These are phyloP conservation scores for Temnopleurus reevesii DNA, from an alignment of 53 echinoderm and acorn worm species.

Conservation along the genomic window DNA sequence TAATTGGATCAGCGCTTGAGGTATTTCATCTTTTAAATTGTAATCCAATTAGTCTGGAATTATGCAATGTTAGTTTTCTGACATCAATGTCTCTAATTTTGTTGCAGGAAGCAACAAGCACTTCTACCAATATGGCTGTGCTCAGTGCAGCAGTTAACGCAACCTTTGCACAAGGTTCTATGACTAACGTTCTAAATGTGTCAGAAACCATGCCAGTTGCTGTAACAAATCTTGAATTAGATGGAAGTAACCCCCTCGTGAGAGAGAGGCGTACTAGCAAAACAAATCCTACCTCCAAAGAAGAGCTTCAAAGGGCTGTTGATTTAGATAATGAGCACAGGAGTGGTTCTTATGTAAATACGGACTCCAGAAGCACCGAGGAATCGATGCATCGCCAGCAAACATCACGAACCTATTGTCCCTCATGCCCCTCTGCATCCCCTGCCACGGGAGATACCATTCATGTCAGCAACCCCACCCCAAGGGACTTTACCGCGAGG, in stretches of 20 bases:
- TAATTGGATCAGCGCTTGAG: no score
- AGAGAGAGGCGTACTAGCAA: neutral
- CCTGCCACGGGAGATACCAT: neutral
- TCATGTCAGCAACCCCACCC: neutral
- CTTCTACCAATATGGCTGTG: neutral
- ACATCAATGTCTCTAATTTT: no score
- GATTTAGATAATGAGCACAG: neutral
- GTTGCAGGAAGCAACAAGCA: slow-evolving; percentile 25
- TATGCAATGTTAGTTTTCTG: no score
- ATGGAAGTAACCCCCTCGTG: neutral
- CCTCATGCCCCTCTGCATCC: neutral
- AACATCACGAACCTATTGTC: neutral
- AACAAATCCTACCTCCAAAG: neutral
- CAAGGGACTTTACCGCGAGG: neutral
- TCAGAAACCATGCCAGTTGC: neutral
- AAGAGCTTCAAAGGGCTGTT: neutral
- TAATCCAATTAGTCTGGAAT: no score
- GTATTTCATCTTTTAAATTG: no score
- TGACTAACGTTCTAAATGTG: neutral
- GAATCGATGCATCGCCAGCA: neutral
- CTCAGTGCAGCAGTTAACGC: neutral
- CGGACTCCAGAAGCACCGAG: neutral
- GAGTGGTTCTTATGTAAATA: neutral
- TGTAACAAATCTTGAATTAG: neutral
- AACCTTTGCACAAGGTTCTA: neutral